Conservation (phyloP, 2,888 invertebrate species). For the Pyrgus malvae region DNA sequence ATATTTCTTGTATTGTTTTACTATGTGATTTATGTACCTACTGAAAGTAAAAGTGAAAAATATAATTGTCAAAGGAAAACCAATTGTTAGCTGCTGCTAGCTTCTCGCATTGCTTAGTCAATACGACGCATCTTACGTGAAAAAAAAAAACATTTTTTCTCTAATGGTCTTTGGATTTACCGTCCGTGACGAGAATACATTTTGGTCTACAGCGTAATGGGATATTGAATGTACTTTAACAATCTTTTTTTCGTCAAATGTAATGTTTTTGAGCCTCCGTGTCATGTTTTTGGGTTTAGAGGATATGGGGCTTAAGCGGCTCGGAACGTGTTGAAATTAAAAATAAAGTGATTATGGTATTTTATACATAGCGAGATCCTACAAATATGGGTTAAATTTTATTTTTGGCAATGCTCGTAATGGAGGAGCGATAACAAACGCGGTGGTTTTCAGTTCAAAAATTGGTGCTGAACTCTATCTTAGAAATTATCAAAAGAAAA, state of each 20-base stretch:
- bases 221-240: slow-evolving; percentile 24
- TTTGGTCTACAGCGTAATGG: slow-evolving; percentile 21
- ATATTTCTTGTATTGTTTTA: no score
- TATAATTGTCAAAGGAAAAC: no score
- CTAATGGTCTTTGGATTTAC: slow-evolving; percentile 22
- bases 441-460: no score
- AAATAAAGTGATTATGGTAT: neutral
- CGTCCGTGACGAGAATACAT: slow-evolving; percentile 23
- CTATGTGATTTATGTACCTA: no score
- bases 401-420: no score
- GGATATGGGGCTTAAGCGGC: neutral
- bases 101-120: neutral
- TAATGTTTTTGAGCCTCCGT: slow-evolving; percentile 13
- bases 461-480: no score
- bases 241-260: slow-evolving; percentile 24
- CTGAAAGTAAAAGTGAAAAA: no score
- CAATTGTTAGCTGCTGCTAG: no score
- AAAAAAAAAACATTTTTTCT: slow-evolving; percentile 4
- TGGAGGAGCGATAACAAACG: no score
- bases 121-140: neutral
- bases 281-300: slow-evolving; percentile 5
- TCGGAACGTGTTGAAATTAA: neutral
- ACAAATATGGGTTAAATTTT: no score
- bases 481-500: no score
- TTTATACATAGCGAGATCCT: no score